Evolutionary conservation across 2,113 vertebrate species (phyloP).

Genomic region (Empidonax alnorum): DNA sequence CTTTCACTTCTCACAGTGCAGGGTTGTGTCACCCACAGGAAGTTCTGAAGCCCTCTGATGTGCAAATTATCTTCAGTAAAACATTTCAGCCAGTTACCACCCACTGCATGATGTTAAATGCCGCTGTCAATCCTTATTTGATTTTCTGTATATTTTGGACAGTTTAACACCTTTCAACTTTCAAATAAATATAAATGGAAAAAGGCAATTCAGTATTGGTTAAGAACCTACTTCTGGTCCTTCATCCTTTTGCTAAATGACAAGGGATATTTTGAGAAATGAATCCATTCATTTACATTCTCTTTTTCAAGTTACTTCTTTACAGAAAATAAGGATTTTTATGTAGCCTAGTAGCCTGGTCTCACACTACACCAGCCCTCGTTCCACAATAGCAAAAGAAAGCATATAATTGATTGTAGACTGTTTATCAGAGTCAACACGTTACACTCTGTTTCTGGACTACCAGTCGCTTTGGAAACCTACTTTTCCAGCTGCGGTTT

Average conservation of each 20-base stretch:
- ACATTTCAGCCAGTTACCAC: background rate
- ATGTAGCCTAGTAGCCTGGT: background rate
- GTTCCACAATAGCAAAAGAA: background rate
- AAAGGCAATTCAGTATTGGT: background rate
- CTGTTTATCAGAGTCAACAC: background rate
- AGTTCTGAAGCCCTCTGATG: background rate
- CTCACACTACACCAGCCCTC: background rate
- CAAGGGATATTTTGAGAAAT: background rate
- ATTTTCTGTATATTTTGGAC: background rate
- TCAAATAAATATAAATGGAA: background rate
- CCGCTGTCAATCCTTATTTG: background rate
- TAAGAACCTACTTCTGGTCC: background rate
- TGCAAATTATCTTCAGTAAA: background rate
- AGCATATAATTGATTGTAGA: background rate
- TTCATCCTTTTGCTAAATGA: background rate
- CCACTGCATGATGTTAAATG: background rate
- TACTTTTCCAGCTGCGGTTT: constrained; percentile 82
- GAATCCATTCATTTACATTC: background rate
- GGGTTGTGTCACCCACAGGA: background rate
- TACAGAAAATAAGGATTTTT: background rate
- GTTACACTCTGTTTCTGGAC: background rate
- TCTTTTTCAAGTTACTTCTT: background rate
- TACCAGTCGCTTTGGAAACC: constrained; percentile 18
- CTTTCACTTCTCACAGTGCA: background rate
- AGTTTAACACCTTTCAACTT: background rate